Percentiles rank a stretch among this genome's conserved stretches.
Evolutionary conservation across 2,113 vertebrate genomes (phyloP).

Genomic region (Muntiacus muntjak): DNA sequence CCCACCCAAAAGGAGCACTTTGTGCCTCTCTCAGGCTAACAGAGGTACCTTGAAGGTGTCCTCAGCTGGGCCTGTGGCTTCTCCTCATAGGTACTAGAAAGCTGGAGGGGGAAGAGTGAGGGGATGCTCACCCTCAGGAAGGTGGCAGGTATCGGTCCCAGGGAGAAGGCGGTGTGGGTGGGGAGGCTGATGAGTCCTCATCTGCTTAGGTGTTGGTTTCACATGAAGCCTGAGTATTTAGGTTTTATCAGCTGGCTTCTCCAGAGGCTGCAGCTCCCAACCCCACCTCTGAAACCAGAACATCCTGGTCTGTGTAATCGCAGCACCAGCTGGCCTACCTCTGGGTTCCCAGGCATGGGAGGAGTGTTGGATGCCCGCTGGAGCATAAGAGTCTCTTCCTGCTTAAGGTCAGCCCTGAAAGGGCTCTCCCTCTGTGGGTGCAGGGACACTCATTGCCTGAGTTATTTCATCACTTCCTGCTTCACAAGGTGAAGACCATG

Average conservation of each 20-base stretch:
- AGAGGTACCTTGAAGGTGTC: background rate
- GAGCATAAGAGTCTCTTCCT: conserved; percentile 13
- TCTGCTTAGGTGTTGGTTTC: background rate
- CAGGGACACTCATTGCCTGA: background rate
- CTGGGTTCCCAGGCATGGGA: background rate
- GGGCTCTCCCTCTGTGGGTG: background rate
- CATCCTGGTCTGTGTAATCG: background rate
- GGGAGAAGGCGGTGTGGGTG: background rate
- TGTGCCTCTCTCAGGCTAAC: background rate
- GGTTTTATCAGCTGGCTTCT: background rate
- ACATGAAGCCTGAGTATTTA: background rate
- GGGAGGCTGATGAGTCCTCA: background rate
- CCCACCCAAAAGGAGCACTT: background rate
- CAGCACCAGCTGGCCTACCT: background rate
- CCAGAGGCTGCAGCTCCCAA: background rate
- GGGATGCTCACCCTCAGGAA: background rate
- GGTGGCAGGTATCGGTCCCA: background rate
- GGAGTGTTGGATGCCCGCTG: background rate
- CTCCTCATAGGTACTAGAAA: background rate
- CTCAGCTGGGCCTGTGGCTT: background rate
- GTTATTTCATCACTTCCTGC: background rate
- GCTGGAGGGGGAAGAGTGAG: too few relatives aligned
- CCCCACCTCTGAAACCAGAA: background rate
- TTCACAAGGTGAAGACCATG: background rate
- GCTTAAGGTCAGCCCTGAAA: background rate